phyloP scores from a whole-genome alignment of 2,797 vertebrate genomes.

The Myotis daubentonii region DNA sequence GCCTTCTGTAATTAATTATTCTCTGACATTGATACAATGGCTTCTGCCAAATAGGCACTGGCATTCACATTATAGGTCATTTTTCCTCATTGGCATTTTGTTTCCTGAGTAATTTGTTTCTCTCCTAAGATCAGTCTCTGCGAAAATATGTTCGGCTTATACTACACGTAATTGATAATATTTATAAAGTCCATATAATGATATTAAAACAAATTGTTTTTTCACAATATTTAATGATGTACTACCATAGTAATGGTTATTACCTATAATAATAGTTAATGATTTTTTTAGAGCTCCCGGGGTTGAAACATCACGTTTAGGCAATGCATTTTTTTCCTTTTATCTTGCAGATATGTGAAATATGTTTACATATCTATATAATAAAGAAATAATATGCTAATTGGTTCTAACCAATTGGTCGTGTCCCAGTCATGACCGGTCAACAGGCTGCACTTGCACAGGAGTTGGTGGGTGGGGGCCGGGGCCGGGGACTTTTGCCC shows the following conservation, averaged over 20 bases:
- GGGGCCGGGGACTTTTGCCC: too few species aligned
- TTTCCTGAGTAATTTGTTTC: conserved; percentile 63
- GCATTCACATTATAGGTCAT: neutral
- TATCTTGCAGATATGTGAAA: too few species aligned
- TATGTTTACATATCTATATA: too few species aligned
- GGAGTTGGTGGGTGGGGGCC: too few species aligned
- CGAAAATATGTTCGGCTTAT: conserved; percentile 48
- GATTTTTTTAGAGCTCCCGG: neutral
- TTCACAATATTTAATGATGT: conserved; percentile 47
- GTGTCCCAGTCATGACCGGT: too few species aligned
- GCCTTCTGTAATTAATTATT: neutral
- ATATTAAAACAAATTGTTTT: conserved; percentile 54
- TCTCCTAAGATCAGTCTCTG: conserved; percentile 49
- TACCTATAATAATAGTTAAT: neutral
- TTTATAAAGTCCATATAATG: conserved; percentile 14
- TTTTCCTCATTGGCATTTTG: conserved; percentile 60
- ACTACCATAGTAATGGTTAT: conserved; percentile 33
- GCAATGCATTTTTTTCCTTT: neutral
- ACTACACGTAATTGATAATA: neutral
- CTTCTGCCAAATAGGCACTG: neutral
- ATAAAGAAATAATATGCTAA: too few species aligned
- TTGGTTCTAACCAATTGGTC: too few species aligned
- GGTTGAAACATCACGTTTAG: neutral
- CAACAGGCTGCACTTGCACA: too few species aligned
- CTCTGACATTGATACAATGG: neutral